phyloP scores from a whole-genome alignment of 2,113 vertebrate species.

The Megaptera novaeangliae region DNA sequence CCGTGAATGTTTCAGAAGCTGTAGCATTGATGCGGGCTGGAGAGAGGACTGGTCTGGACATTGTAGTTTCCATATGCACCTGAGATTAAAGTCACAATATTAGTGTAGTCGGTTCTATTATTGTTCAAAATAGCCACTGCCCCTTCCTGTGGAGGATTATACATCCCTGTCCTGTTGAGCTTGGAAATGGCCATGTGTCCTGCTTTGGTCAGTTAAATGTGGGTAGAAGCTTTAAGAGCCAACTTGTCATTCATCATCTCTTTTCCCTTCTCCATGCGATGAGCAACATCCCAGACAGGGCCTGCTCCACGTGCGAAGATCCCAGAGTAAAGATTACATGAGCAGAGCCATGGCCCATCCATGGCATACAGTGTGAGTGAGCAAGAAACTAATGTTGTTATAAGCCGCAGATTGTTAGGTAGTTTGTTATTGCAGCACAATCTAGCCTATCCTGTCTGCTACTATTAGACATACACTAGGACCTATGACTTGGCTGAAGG shows the following conservation, averaged over 20 bases:
- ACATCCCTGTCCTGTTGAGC: not conserved
- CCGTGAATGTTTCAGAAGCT: constrained; percentile 74
- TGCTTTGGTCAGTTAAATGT: not conserved
- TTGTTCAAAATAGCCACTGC: not conserved
- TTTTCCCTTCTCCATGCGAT: not conserved
- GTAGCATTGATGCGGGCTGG: constrained; percentile 70
- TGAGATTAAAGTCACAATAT: not conserved
- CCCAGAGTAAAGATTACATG: not conserved
- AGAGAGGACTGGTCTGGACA: constrained; percentile 66
- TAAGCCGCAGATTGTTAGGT: not conserved
- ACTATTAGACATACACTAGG: not conserved
- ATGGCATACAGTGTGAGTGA: not conserved
- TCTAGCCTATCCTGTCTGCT: not conserved
- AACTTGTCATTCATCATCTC: not conserved
- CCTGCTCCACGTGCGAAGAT: not conserved
- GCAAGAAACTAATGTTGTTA: not conserved
- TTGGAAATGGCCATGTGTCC: not conserved
- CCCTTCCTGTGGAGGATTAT: not conserved
- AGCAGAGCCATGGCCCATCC: not conserved
- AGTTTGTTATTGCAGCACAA: not conserved
- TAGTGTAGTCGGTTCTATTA: not conserved
- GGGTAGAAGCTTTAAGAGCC: not conserved
- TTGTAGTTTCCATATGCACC: not conserved
- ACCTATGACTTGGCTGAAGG: not conserved
- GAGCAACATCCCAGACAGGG: not conserved